Base-by-base conservation (phyloP, 2,888 invertebrate genomes). In the Chaetogeoica ovagalla region DNA sequence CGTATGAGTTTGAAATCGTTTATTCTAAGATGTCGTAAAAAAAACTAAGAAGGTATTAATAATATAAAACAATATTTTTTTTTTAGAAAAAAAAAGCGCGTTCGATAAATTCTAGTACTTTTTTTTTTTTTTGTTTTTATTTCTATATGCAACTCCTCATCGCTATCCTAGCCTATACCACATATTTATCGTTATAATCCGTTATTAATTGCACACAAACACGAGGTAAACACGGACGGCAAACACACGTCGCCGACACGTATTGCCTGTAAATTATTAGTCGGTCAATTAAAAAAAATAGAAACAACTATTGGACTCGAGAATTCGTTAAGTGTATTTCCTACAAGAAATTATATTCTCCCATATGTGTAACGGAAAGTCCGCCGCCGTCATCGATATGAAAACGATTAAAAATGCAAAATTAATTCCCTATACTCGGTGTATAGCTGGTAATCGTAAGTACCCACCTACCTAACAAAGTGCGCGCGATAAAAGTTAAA, bases 181-280 rank as follows among this genome's bases (percentile, higher is more conserved):
- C 77, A 69, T 77, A 60, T 77, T 77, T 77, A 69, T 77, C 77
- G 77, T 52, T 62, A 62, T 30, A 30, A 4, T 77, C 69, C 69
- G 69, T 77, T 77, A 77, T n/a, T 75, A 75, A 75, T 66, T 75
- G 75, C 66, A 65, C 39, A 43, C 13, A 21, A 1, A 39, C 59
- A 59, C 43, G 21, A 17, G 52, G 43, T 39, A n/a, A 52, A 17
- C 73, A 74, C 13, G 6, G 39, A 39, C 21, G 55, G 55, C n/a
- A 65, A 74, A 23, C 23, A 11, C 43, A 43, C 62, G 19, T 60
- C 48, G 48, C 30, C 30, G 30, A 1, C 73, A 15, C 23, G 8
- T 37, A 15, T 65, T 17, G 23, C 21, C 21, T 17, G 52, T 74
- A 63, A 74, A 63, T 37, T 63, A 63, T 63, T 63, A 55, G 55